phyloP scores from a whole-genome alignment of 2,113 vertebrate species.

The Arothron firmamentum region DNA sequence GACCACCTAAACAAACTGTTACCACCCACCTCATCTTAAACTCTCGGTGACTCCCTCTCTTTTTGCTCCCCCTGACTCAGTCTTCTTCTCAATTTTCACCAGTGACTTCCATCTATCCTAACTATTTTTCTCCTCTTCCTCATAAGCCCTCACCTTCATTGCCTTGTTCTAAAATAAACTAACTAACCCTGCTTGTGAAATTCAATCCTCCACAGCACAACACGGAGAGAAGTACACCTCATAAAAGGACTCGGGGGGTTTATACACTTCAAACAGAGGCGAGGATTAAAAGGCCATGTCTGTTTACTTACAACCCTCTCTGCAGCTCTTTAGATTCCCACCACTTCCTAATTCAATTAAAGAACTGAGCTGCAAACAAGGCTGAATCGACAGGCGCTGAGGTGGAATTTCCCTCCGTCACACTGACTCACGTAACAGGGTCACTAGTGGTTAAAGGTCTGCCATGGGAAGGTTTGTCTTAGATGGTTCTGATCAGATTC shows the following conservation, averaged over 20 bases:
- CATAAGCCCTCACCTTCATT: conserved; percentile 46
- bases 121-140: conserved; percentile 38
- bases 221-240: conserved; percentile 58
- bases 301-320: conserved; percentile 70
- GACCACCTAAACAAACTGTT: conserved; percentile 56
- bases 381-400: conserved; percentile 46
- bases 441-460: conserved; percentile 23
- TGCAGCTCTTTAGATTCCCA: conserved; percentile 64
- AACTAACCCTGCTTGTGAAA: conserved; percentile 62
- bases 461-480: conserved; percentile 18
- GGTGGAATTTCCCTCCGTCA: conserved; percentile 47
- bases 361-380: conserved; percentile 44
- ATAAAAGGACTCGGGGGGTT: conserved; percentile 52
- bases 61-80: conserved; percentile 5
- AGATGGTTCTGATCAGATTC: conserved; percentile 17
- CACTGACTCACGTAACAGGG: conserved; percentile 36
- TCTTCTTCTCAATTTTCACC: conserved; percentile 16
- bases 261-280: conserved; percentile 61
- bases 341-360: conserved; percentile 74
- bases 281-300: conserved; percentile 64
- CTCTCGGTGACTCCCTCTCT: conserved; percentile 23
- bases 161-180: conserved; percentile 61
- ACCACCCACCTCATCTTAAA: conserved; percentile 14
- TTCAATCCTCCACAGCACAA: conserved; percentile 55
- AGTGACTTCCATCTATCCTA: conserved; percentile 21